Evolutionary conservation across 2,113 vertebrate genomes (phyloP), one percentile per base, ranked within the genome.

Genomic region (Notarius quadriscutis): DNA sequence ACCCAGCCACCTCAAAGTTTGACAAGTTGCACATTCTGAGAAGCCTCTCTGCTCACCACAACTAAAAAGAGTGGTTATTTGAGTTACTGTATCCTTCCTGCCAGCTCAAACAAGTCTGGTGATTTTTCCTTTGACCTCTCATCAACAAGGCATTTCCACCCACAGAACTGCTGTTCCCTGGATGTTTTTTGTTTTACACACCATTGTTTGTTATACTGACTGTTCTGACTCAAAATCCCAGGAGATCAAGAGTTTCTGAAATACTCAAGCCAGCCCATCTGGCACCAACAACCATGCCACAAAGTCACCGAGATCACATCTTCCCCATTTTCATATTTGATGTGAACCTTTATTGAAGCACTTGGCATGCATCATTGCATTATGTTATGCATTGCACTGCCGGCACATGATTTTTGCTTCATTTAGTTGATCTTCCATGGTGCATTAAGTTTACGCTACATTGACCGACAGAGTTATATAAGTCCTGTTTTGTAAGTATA

Each of bases 401-500:
- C 27, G 11, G 25, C 22, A 53, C 51, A 53, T 79, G 51, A 81
- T 81, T 34, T 60, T 79, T 30, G n/a, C 22, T 81, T 55, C 5
- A 9, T 48, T 67, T 79, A 9, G 60, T 25, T 80, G 60, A 67
- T 65, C 60, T 53, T 53, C 57, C 18, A 11, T 27, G n/a, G 75
- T 25, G 79, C 65, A 51, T 63, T 53, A 51, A 8, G 58, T 74
- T 81, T 48, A 82, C 34, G 53, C 69, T 62, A 14, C 67, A 62
- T 48, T n/a, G 7, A 22, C 41, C 34, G 18, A 63, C 50, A 80
- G 86, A 84, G 41, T 57, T 81, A 81, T 81, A 30, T 22, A 22
- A 60, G 55, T 60, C 25, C 22, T 62, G 14, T 80, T 86, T 81
- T 86, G 84, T 81, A 90, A 86, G 82, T 86, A 82, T 80, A 81